These are phyloP conservation scores for Mythimna albipuncta DNA, from an alignment of 2,888 invertebrate species.

Conservation along the genomic window DNA sequence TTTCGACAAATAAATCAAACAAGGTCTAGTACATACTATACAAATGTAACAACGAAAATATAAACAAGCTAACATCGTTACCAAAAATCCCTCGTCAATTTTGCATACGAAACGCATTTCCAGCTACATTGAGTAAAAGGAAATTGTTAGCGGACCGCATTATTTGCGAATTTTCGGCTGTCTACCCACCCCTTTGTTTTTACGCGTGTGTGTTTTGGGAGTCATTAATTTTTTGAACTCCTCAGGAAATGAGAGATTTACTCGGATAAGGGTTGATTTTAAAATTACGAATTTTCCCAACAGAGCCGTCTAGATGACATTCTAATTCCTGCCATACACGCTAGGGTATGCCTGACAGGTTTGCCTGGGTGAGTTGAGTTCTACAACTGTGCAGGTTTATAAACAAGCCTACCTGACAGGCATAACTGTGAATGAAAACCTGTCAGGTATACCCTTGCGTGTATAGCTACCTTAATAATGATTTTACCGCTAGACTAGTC, in stretches of 20 bases:
- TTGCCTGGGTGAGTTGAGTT: too few species aligned
- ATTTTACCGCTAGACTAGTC: too few species aligned
- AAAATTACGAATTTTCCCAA: constrained; percentile 6
- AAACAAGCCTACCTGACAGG: too few species aligned
- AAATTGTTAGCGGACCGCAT: constrained; percentile 83
- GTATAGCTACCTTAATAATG: too few species aligned
- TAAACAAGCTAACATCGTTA: constrained; percentile 48
- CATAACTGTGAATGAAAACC: too few species aligned
- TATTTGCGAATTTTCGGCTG: constrained; percentile 84
- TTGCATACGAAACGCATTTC: constrained; percentile 71
- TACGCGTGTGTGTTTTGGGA: constrained; percentile 82
- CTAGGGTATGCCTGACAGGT: too few species aligned
- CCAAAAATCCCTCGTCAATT: constrained; percentile 66
- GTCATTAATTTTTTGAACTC: constrained; percentile 84
- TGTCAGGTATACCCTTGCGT: too few species aligned
- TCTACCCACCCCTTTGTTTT: constrained; percentile 79
- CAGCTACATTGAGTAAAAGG: constrained; percentile 82
- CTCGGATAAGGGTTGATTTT: constrained; percentile 54
- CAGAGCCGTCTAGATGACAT: neutral
- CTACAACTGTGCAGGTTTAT: too few species aligned
- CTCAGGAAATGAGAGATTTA: constrained; percentile 81
- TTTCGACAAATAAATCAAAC: neutral
- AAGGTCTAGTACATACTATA: constrained; percentile 15
- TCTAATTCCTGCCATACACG: too few species aligned
- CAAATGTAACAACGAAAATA: constrained; percentile 26